Conservation (phyloP, 2,888 invertebrate genomes). For the Mesopsocus fuscifrons region DNA sequence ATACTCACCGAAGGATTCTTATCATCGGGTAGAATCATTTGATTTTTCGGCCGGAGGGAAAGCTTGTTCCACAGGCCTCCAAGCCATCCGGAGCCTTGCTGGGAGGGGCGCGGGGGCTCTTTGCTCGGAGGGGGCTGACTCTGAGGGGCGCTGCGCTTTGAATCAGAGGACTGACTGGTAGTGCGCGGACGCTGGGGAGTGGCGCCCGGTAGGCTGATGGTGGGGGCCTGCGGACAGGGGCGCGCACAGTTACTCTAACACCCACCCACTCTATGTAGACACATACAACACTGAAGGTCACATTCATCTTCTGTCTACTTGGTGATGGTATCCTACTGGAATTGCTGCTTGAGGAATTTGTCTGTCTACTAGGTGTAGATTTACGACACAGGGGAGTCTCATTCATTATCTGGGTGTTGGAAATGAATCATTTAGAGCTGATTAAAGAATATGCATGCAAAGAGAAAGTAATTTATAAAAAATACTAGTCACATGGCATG, state of each 20-base stretch:
- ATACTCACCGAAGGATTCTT: constrained; percentile 65
- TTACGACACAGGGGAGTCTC: too few species aligned
- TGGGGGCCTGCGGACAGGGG: constrained; percentile 9
- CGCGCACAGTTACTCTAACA: constrained; percentile 7
- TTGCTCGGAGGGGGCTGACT: constrained; percentile 2
- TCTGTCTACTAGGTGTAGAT: too few species aligned
- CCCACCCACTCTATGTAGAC: too few species aligned
- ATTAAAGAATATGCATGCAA: too few species aligned
- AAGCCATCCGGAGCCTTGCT: constrained; percentile 43
- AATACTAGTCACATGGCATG: too few species aligned
- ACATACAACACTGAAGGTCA: too few species aligned
- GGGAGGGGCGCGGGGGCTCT: neutral
- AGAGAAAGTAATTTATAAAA: too few species aligned
- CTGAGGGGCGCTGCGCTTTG: neutral
- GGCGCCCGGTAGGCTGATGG: neutral
- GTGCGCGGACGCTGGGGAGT: neutral
- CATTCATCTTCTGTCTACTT: too few species aligned
- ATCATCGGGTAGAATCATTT: constrained; percentile 91
- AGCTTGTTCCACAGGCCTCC: constrained; percentile 73
- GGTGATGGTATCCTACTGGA: too few species aligned
- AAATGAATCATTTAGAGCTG: too few species aligned
- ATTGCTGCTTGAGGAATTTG: too few species aligned
- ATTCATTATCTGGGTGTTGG: too few species aligned
- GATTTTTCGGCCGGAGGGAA: constrained; percentile 68
- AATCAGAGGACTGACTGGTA: constrained; percentile 6